phyloP scores from a whole-genome alignment of 2,113 vertebrate species.

The Pheucticus melanocephalus region DNA sequence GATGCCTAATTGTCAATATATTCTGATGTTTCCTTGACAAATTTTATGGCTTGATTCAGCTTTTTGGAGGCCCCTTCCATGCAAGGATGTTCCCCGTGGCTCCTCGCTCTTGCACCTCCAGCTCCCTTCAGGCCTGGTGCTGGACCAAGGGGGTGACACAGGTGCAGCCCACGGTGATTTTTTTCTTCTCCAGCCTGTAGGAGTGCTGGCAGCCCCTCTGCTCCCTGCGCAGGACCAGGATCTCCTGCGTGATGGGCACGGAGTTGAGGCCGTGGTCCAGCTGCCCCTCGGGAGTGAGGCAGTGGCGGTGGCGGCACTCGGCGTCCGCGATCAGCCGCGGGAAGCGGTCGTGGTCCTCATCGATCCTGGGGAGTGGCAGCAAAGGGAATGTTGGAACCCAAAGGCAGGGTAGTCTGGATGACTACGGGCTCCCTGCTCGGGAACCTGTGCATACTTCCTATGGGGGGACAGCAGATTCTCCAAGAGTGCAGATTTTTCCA shows the following conservation, averaged over 20 bases:
- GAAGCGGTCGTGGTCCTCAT: conserved; percentile 67
- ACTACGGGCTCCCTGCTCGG: rapidly evolving
- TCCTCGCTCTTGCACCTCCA: neutral
- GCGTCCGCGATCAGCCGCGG: conserved; percentile 65
- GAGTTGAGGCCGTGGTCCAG: conserved; percentile 65
- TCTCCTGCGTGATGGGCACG: conserved; percentile 69
- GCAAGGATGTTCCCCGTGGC: rapidly evolving
- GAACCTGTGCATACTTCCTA: neutral
- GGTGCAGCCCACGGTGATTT: conserved; percentile 71
- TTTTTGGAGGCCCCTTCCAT: rapidly evolving
- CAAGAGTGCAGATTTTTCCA: neutral
- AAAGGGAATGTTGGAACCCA: neutral
- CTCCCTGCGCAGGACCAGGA: conserved; percentile 67
- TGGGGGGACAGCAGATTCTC: neutral
- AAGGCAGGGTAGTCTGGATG: rapidly evolving
- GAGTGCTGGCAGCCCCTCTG: conserved; percentile 37
- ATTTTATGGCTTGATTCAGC: neutral
- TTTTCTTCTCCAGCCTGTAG: conserved; percentile 70
- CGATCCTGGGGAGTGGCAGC: conserved; percentile 3
- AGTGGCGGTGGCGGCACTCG: conserved; percentile 46
- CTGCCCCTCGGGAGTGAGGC: neutral
- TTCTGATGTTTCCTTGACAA: neutral
- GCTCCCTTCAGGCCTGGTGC: neutral
- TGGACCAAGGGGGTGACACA: conserved; percentile 64
- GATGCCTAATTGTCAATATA: neutral